Conservation (phyloP, 2,888 invertebrate species). For the Macrosoma leucophasiata region DNA sequence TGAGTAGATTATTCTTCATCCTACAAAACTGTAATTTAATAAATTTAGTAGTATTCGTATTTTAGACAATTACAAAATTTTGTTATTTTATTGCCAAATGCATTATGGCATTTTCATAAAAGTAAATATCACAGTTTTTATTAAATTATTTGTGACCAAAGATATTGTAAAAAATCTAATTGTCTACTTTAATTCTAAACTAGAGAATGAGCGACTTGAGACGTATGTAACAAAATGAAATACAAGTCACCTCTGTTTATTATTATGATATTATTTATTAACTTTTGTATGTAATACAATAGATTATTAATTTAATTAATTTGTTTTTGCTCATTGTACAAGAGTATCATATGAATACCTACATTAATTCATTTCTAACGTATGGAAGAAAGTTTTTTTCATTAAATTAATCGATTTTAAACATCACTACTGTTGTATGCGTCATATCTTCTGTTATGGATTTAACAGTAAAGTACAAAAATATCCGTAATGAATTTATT, state of each 20-base stretch:
- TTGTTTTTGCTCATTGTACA: constrained; percentile 45
- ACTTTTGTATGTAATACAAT: constrained; percentile 27
- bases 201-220: constrained; percentile 44
- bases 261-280: constrained; percentile 28
- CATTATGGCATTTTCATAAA: constrained; percentile 63
- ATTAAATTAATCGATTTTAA: constrained; percentile 18
- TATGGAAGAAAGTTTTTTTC: constrained; percentile 27
- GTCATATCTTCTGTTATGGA: no score
- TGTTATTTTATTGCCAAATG: constrained; percentile 61
- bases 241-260: constrained; percentile 33
- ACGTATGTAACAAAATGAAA: constrained; percentile 30
- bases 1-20: constrained; percentile 23
- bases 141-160: constrained; percentile 71
- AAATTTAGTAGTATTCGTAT: constrained; percentile 25
- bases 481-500: constrained; percentile 69
- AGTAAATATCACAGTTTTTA: constrained; percentile 75
- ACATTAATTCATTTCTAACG: no score
- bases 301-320: no score
- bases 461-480: constrained; percentile 49
- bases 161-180: constrained; percentile 44
- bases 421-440: constrained; percentile 32
- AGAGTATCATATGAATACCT: no score
- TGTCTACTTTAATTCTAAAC: constrained; percentile 31
- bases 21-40: constrained; percentile 27
- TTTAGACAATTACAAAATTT: constrained; percentile 35